Percentiles rank a stretch among this genome's conserved stretches.
Evolutionary conservation across 2,113 vertebrate genomes (phyloP).

Genomic region (Poecilia latipinna): DNA sequence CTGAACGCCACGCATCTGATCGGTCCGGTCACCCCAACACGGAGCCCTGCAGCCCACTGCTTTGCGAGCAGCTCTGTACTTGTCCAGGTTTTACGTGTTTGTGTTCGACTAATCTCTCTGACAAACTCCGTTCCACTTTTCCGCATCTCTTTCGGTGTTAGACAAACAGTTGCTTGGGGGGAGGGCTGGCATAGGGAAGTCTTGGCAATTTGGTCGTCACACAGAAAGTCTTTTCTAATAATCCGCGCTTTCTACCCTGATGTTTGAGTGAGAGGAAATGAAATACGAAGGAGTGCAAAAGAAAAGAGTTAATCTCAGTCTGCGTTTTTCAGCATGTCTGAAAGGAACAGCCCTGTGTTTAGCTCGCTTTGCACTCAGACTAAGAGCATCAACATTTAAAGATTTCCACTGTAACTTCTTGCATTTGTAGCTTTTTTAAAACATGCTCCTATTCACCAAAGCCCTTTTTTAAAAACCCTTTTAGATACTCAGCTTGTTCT

Average conservation of each 20-base stretch:
- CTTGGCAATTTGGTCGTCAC: not conserved
- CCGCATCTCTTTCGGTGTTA: slow-evolving; percentile 16
- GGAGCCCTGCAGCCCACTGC: slow-evolving; percentile 29
- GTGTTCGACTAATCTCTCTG: slow-evolving; percentile 51
- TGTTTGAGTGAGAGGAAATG: slow-evolving; percentile 29
- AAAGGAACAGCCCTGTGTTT: slow-evolving; percentile 31
- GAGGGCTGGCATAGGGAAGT: not conserved
- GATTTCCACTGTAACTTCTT: slow-evolving; percentile 5
- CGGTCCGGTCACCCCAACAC: slow-evolving; percentile 50
- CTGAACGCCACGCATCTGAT: slow-evolving; percentile 17
- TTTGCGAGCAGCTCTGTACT: slow-evolving; percentile 33
- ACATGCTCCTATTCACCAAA: not conserved
- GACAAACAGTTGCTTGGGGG: not conserved
- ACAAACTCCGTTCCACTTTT: slow-evolving; percentile 60
- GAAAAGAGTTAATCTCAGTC: slow-evolving; percentile 5
- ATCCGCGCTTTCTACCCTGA: slow-evolving; percentile 9
- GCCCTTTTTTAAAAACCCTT: not conserved
- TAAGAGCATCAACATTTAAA: slow-evolving; percentile 42
- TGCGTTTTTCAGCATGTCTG: slow-evolving; percentile 1
- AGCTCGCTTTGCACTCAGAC: slow-evolving; percentile 32
- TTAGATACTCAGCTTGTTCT: slow-evolving; percentile 24
- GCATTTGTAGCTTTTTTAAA: not conserved
- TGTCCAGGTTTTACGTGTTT: slow-evolving; percentile 49
- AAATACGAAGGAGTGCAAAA: slow-evolving; percentile 30
- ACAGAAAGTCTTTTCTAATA: slow-evolving; percentile 7